Evolutionary conservation across 2,797 vertebrate species (phyloP).

Genomic region (Anas acuta): DNA sequence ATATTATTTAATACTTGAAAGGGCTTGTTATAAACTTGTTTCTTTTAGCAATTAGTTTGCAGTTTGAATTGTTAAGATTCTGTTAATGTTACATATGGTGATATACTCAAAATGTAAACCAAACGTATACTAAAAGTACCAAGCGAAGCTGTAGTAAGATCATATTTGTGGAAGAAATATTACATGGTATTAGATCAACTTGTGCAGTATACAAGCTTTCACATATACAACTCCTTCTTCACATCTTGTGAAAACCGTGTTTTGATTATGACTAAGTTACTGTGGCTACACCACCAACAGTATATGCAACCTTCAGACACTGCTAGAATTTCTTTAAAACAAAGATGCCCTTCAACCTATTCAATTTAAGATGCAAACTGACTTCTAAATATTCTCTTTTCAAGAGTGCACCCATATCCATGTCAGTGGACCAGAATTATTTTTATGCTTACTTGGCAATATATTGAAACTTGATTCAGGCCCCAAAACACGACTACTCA

Average conservation of each 20-base stretch:
- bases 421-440: not conserved
- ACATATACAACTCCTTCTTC: not conserved
- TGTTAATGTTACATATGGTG: not conserved
- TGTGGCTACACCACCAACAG: not conserved
- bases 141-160: not conserved
- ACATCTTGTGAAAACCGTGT: not conserved
- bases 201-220: not conserved
- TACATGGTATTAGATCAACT: not conserved
- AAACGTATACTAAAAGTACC: not conserved
- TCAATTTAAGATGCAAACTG: not conserved
- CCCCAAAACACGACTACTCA: not conserved
- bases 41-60: not conserved
- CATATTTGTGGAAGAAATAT: not conserved
- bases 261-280: not conserved
- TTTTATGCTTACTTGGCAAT: not conserved
- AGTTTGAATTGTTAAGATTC: not conserved
- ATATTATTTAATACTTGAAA: not conserved
- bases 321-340: not conserved
- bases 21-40: not conserved
- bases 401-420: not conserved
- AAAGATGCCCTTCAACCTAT: not conserved
- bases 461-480: not conserved
- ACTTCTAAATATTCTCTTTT: not conserved
- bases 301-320: not conserved
- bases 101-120: not conserved